Conservation (phyloP, 1,140 invertebrate species). For the Pseudomyrmex flavicornis region DNA sequence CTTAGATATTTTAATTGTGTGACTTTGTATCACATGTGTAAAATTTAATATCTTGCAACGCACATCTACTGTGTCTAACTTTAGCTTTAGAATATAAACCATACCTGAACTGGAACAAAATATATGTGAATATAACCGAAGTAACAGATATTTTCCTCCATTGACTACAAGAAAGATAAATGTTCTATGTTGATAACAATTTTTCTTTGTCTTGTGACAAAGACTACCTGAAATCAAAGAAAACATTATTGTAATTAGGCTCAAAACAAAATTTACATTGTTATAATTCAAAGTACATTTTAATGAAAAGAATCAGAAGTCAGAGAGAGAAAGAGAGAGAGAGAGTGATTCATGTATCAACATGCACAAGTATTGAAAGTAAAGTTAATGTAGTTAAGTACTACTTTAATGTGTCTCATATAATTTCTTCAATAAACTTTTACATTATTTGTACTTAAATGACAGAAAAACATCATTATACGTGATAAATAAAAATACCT, state of each 20-base stretch:
- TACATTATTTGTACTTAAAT: too few species aligned
- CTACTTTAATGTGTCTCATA: too few species aligned
- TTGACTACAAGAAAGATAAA: too few species aligned
- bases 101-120: not conserved
- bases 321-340: not conserved
- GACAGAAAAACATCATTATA: not conserved
- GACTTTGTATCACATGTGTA: not conserved
- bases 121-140: not conserved
- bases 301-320: not conserved
- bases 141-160: not conserved
- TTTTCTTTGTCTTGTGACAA: not conserved
- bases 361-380: not conserved
- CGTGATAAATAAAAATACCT: constrained; percentile 5
- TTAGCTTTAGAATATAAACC: constrained; percentile 4
- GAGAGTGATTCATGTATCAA: not conserved
- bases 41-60: not conserved
- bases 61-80: not conserved
- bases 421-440: too few species aligned
- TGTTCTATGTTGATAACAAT: not conserved
- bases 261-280: not conserved
- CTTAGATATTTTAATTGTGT: not conserved
- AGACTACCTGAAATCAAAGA: too few species aligned
- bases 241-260: too few species aligned
- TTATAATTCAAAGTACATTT: not conserved
- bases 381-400: too few species aligned